These are phyloP conservation scores for Rattus rattus DNA, from an alignment of 2,113 vertebrate species.

Conservation along the genomic window DNA sequence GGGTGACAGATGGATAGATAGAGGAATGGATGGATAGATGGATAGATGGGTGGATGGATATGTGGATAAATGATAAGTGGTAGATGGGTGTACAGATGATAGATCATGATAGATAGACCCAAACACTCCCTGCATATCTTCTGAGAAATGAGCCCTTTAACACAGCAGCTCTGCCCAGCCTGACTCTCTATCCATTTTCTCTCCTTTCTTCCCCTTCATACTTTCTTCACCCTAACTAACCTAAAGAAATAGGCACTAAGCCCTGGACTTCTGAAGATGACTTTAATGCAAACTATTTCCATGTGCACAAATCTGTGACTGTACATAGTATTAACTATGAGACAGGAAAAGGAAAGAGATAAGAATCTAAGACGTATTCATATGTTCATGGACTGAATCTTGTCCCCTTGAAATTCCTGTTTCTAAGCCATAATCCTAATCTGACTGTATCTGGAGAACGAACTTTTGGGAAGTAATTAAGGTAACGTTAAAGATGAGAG, in stretches of 20 bases:
- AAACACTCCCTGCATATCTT: neutral
- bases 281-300: constrained; percentile 8
- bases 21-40: no score
- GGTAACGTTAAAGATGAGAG: neutral
- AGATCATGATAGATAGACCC: neutral
- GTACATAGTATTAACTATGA: neutral
- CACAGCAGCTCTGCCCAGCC: neutral
- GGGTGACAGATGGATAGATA: neutral
- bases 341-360: neutral
- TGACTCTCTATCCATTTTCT: neutral
- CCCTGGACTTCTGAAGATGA: neutral
- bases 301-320: neutral
- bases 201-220: neutral
- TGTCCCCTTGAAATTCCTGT: neutral
- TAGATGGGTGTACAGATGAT: neutral
- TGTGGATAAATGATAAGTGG: neutral
- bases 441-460: neutral
- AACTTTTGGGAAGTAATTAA: neutral
- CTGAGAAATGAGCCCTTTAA: constrained; percentile 23
- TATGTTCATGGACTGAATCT: neutral
- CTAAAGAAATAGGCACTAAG: neutral
- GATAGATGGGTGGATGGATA: neutral
- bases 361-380: neutral
- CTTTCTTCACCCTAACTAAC: neutral
- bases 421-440: neutral